A percentile compares a stretch with the other conserved stretches of the same genome.
These are phyloP conservation scores for Acromyrmex echinatior DNA, from an alignment of 1,140 invertebrate genomes.

Conservation along the genomic window DNA sequence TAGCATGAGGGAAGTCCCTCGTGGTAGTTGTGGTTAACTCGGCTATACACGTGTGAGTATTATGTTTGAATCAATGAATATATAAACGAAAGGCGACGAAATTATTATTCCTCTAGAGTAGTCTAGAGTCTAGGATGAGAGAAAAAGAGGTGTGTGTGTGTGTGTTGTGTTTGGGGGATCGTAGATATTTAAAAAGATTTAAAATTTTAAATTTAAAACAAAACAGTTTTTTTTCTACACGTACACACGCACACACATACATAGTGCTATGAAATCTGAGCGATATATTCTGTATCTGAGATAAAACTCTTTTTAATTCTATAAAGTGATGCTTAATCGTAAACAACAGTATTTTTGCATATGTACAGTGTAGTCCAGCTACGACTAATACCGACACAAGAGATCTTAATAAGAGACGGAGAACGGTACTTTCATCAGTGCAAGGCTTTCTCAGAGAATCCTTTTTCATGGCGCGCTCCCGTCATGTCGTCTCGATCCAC, in stretches of 20 bases:
- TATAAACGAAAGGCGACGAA: neutral
- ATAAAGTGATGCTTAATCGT: neutral
- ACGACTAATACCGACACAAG: neutral
- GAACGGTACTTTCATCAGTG: slow-evolving; percentile 20
- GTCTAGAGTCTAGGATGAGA: neutral
- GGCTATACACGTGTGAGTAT: neutral
- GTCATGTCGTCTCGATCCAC: neutral
- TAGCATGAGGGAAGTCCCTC: neutral
- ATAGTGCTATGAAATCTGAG: neutral
- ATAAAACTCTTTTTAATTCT: neutral
- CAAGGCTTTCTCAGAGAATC: slow-evolving; percentile 39
- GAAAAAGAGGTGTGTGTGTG: neutral
- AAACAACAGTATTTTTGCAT: neutral
- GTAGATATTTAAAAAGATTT: neutral
- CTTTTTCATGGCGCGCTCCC: slow-evolving; percentile 33
- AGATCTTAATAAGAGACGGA: slow-evolving; percentile 31
- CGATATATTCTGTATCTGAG: neutral
- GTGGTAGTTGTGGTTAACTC: neutral
- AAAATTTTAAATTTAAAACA: neutral
- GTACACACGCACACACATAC: no score
- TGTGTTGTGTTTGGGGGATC: neutral
- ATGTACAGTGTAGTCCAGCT: neutral
- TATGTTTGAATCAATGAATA: slow-evolving; percentile 15
- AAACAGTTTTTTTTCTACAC: neutral
- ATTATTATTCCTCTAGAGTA: neutral